Base-by-base conservation (phyloP, 2,797 vertebrate species). In the Hozukius guyotensis region DNA sequence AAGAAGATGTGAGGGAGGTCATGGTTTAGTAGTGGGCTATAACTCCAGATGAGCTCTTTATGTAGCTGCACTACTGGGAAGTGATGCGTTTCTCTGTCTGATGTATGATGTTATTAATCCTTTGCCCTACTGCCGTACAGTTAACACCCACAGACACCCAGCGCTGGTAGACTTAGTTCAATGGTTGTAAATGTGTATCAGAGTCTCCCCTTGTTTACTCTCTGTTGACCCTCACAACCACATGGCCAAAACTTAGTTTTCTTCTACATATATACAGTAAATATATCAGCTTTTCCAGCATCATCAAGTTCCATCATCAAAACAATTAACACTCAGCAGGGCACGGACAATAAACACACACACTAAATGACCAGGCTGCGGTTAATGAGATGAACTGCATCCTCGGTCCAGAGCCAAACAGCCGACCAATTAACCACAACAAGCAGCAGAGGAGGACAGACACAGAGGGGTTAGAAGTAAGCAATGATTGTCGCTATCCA, bases 21-120 rank as follows among this genome's bases (percentile, higher is more conserved):
- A 74, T 3, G 38, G 63, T 81, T 85, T 87, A 71, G 75, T 31
- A 52, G 72, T 55, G 22, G 62, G 65, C 80, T 67, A 82, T 86
- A 93, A 90, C 81, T 91, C 79, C 70, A 64, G 69, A 82, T 86
- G 83, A 91, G 85, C 67, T 90, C 81, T 89, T 89, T 78, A 86
- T 89, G 81, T 60, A 57, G 78, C 81, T 61, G 75, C 68, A 38
- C 75, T 65, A 64, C 29, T 38, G 69, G 64, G 63, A 68, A 65
- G 61, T 71, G 71, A 72, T 73, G 75, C 1, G 29, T 72, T 83
- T 82, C 72, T 75, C 24, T 3, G 1, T 8, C 49, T 92, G 87
- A 92, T 85, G 5, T 82, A 89, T 61, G 61, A 69, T 7, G 64
- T 38, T 80, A 71, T 84, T 89, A 75, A 84, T 80, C 34, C 42